phyloP scores from a whole-genome alignment of 2,888 invertebrate species.

The Chouioia cunea region DNA sequence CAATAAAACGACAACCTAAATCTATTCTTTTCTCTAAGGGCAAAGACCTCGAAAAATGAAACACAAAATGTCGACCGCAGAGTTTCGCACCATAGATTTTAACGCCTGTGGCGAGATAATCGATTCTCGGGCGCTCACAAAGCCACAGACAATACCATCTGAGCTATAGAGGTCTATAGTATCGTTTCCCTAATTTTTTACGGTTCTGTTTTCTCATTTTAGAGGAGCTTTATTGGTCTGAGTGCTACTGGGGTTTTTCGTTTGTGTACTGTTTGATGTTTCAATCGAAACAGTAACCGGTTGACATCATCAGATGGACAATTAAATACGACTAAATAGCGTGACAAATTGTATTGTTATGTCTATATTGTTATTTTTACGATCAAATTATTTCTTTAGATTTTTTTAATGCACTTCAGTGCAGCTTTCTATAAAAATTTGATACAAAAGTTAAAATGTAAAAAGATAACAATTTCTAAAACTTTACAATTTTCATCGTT shows the following conservation, averaged over 20 bases:
- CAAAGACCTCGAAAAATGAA: too few relatives aligned
- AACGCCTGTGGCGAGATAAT: not conserved
- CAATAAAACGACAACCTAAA: too few relatives aligned
- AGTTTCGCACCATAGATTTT: too few relatives aligned
- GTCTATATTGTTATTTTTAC: not conserved
- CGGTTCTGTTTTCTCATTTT: conserved; percentile 10
- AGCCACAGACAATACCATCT: conserved; percentile 21
- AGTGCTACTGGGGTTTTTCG: conserved; percentile 9
- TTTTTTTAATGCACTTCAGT: conserved; percentile 29
- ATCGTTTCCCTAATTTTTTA: conserved; percentile 20
- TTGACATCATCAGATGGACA: not conserved
- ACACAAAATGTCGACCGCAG: too few relatives aligned
- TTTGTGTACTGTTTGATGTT: not conserved
- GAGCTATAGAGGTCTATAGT: not conserved
- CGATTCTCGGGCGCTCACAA: not conserved
- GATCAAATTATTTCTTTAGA: not conserved
- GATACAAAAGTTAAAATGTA: conserved; percentile 3
- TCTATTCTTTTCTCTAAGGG: too few relatives aligned
- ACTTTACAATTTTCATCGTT: conserved; percentile 21
- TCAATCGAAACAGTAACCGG: not conserved
- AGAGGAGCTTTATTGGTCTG: not conserved
- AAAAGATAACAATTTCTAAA: conserved; percentile 4
- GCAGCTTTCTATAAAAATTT: conserved; percentile 55
- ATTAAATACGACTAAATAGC: too few relatives aligned
- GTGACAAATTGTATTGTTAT: not conserved